A percentile compares a stretch with the other conserved stretches of the same genome.
Conservation (phyloP, 2,888 invertebrate species). For the Metallyticus violacea region DNA sequence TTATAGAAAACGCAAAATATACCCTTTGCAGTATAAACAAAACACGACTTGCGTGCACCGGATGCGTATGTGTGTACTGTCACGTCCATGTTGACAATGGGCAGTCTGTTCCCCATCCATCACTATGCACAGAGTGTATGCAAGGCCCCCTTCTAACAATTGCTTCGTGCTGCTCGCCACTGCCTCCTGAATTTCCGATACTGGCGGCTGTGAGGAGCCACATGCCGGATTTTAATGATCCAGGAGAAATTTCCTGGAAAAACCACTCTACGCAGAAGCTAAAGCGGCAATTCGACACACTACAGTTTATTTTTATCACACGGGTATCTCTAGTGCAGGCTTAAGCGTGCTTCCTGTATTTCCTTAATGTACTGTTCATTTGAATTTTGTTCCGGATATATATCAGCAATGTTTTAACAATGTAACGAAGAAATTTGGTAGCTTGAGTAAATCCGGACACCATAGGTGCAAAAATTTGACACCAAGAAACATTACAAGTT, state of each 20-base stretch:
- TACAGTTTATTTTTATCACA: neutral
- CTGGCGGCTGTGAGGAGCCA: neutral
- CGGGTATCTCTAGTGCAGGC: neutral
- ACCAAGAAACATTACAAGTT: too few relatives aligned
- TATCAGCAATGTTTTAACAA: too few relatives aligned
- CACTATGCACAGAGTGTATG: neutral
- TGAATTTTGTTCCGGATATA: too few relatives aligned
- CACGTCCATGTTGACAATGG: neutral
- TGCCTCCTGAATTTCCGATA: neutral
- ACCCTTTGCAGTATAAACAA: too few relatives aligned
- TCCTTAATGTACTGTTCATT: too few relatives aligned
- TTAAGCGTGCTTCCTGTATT: neutral
- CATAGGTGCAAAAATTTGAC: too few relatives aligned
- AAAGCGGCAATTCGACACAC: too few relatives aligned
- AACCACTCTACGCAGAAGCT: too few relatives aligned
- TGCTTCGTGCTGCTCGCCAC: neutral
- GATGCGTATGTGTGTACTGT: neutral
- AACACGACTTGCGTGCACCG: neutral
- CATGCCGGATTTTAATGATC: neutral
- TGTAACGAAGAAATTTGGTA: too few relatives aligned
- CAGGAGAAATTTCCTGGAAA: neutral
- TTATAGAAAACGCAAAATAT: neutral
- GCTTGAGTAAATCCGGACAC: too few relatives aligned
- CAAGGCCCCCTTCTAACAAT: neutral
- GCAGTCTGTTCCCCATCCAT: neutral